Evolutionary conservation across 64 coral and sea anemone genomes (phyloP), one percentile per base, ranked within the genome.

Genomic region (Montipora efflorescens): DNA sequence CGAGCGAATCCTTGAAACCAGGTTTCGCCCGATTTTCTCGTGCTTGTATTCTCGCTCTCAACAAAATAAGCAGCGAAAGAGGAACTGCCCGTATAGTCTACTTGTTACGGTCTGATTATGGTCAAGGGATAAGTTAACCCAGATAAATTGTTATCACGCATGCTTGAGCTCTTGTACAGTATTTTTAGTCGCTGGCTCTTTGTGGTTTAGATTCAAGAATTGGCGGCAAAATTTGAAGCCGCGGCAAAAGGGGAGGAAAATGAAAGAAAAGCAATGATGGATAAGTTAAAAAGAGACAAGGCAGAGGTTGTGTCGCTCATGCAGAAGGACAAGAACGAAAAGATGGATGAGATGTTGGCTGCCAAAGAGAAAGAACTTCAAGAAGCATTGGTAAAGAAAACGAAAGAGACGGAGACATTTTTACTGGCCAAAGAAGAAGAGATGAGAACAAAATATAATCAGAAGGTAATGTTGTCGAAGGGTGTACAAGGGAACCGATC

Each of bases 241-340:
- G 81, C 93, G n/a, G 82, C 92, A 68, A 79, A 51, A 77, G 92
- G 50, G 19, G 95, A 97, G 49, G 95, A 97, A 59, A 95, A 93
- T 48, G 96, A 98, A 61, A 82, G 96, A 8, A 90, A 91, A 74
- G 85, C 87, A 19, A 84, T 98, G 77, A 92, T 99, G 44, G 98
- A 99, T 44, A 95, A 99, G 75, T 59, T 99, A 16, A 99, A 95
- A 46, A 90, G 77, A 74, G 95, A 96, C 89, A 99, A 99, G 36
- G 95, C 95, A 25, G 92, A 99, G 28, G 98, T 96, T 4, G 92
- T 99, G 20, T 90, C 95, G 7, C 89, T 99, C 20, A 94, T 99
- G 91, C 95, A 99, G 80, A 99, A 99, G 18, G 94, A 98, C 45
- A 93, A 96, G 76, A 94, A 84, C 16, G 91, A 96, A 48, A 79